Percentiles rank a stretch among this genome's conserved stretches.
Conservation (phyloP, 2,797 vertebrate species). For the Podarcis lilfordi region DNA sequence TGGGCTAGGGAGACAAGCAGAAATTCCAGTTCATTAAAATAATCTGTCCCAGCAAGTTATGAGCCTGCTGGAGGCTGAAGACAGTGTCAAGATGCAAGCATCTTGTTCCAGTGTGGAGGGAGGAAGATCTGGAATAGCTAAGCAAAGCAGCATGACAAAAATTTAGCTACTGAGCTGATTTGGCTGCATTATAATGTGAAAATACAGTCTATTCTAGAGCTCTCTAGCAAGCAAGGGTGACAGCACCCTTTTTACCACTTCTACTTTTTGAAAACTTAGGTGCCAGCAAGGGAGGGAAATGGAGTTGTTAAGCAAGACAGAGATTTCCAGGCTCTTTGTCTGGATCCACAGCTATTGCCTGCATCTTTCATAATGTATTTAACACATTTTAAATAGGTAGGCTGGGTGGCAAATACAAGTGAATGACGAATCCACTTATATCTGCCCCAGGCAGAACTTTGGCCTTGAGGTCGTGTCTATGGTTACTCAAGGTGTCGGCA, state of each 20-base stretch:
- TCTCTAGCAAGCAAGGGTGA: background rate
- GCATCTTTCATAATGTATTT: background rate
- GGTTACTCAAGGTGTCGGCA: background rate
- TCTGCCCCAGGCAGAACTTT: background rate
- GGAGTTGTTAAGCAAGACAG: background rate
- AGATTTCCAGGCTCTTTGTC: background rate
- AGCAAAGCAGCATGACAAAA: constrained; percentile 1
- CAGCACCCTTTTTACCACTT: background rate
- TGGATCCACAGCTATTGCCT: background rate
- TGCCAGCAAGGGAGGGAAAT: background rate
- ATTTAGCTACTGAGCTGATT: background rate
- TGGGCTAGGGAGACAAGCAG: background rate
- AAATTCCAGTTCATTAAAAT: constrained; percentile 23
- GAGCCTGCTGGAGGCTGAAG: background rate
- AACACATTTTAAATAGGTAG: background rate
- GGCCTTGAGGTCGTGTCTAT: background rate
- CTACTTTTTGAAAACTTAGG: background rate
- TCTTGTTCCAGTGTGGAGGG: background rate
- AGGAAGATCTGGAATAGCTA: background rate
- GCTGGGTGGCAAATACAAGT: too few species aligned
- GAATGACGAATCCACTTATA: background rate
- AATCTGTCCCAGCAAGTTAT: rapidly evolving
- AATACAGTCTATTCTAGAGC: background rate
- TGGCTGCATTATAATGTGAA: background rate
- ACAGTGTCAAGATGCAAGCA: background rate